These are phyloP conservation scores for Carcina quercana DNA, from an alignment of 2,888 invertebrate genomes.

Conservation along the genomic window DNA sequence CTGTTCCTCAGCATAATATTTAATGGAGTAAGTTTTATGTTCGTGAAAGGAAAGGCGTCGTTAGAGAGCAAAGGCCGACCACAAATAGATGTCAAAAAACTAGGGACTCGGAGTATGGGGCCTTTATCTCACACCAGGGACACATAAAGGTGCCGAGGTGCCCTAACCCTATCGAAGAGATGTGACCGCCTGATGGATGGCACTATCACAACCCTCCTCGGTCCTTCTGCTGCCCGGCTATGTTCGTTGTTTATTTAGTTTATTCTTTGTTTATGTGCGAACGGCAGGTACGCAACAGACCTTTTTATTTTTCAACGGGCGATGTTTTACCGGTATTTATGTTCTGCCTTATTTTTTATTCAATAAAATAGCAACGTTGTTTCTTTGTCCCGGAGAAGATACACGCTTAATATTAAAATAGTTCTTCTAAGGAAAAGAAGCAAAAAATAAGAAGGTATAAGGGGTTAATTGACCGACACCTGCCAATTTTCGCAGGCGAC, in stretches of 20 bases:
- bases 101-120: slow-evolving; percentile 56
- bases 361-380: too few species aligned
- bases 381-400: neutral
- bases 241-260: slow-evolving; percentile 65
- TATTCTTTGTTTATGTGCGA: slow-evolving; percentile 66
- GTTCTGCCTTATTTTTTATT: slow-evolving; percentile 2
- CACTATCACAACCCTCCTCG: slow-evolving; percentile 59
- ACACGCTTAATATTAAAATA: neutral
- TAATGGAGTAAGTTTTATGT: neutral
- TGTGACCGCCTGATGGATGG: slow-evolving; percentile 70
- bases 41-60: slow-evolving; percentile 35
- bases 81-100: slow-evolving; percentile 74
- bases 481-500: slow-evolving; percentile 46
- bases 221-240: slow-evolving; percentile 53
- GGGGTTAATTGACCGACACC: slow-evolving; percentile 52
- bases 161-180: slow-evolving; percentile 72
- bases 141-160: slow-evolving; percentile 70
- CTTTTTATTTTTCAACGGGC: slow-evolving; percentile 21
- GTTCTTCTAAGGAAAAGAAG: too few species aligned
- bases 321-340: slow-evolving; percentile 5
- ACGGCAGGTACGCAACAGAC: slow-evolving; percentile 25
- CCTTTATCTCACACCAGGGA: slow-evolving; percentile 67
- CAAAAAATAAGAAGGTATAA: too few species aligned
- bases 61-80: slow-evolving; percentile 62
- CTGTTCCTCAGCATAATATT: too few species aligned